Evolutionary conservation across 2,113 vertebrate species (phyloP).

Genomic region (Hepsetus odoe): DNA sequence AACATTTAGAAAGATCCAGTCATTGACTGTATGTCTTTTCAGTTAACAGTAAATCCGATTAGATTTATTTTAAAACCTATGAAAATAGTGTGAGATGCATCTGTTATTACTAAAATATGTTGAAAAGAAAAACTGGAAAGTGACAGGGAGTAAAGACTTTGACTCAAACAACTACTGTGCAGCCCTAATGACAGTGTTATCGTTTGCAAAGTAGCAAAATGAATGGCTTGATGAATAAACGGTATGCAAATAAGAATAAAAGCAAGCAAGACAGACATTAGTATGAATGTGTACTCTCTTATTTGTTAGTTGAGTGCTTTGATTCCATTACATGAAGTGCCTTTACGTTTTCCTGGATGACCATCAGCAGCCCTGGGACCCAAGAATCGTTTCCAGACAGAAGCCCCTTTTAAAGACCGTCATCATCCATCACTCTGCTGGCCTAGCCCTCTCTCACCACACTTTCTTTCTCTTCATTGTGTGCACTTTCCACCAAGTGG

Average conservation of each 20-base stretch:
- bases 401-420: slow-evolving; percentile 65
- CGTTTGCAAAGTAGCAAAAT: slow-evolving; percentile 72
- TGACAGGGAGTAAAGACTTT: background rate
- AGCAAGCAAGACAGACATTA: slow-evolving; percentile 16
- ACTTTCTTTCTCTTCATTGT: slow-evolving; percentile 25
- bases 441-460: slow-evolving; percentile 47
- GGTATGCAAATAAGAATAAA: background rate
- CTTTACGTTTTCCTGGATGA: slow-evolving; percentile 73
- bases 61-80: no score
- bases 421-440: slow-evolving; percentile 53
- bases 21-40: no score
- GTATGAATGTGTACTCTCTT: slow-evolving; percentile 42
- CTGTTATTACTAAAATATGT: no score
- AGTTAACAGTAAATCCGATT: no score
- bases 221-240: slow-evolving; percentile 6
- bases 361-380: slow-evolving; percentile 70
- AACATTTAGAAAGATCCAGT: no score
- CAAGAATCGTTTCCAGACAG: slow-evolving; percentile 72
- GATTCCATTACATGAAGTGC: slow-evolving; percentile 78
- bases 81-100: no score
- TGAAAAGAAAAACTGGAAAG: background rate
- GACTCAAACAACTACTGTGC: no score
- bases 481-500: slow-evolving; percentile 18
- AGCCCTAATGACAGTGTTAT: slow-evolving; percentile 68
- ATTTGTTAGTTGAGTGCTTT: slow-evolving; percentile 72